Evolutionary conservation across 2,797 vertebrate species (phyloP), one percentile per base, ranked within the genome.

Genomic region (Diglossa cyanea): DNA sequence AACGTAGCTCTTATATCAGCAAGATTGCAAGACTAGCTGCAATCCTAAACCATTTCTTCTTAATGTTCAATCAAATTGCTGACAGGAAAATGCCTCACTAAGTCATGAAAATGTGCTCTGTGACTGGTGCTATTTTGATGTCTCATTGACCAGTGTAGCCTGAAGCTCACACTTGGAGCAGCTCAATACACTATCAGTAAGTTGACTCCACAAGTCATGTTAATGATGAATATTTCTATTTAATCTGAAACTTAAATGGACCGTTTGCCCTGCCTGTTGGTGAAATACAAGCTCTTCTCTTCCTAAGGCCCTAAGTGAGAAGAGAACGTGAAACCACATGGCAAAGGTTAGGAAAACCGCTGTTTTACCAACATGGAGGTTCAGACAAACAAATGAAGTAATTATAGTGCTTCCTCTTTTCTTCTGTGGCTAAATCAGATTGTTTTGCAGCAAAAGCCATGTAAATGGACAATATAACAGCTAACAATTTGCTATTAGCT

Each of bases 101-200:
- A 93, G 55, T 95, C 92, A 81, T 37, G 47, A 67, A 79, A 93
- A 88, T 67, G 60, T 76, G 73, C n/a, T 80, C 48, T 73, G 39
- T 90, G 85, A 78, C 76, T 81, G 76, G 85, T 95, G 93, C 86
- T 96, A 91, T 95, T 67, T 86, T 93, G 93, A 87, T 82, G 86
- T 87, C 72, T 93, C 96, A 92, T 62, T 94, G 90, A 83, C 61
- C 88, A 33, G 93, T 33, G 47, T 72, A 84, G 57, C 76, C 81
- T 86, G 53, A 95, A 85, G 47, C 86, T 57, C 48, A 47, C 92
- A 40, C 17, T 74, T 62, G 7, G 84, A 76, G 75, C 53, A 82
- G 84, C 54, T 62, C 63, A 81, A 11, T 50, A 78, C 88, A 51
- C 42, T 16, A 61, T 35, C 66, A 88, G 44, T 51, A 44, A 65